Percentiles rank a stretch among this genome's conserved stretches.
These are phyloP conservation scores for Antedon mediterranea DNA, from an alignment of 53 echinoderm and acorn worm genomes.

Conservation along the genomic window DNA sequence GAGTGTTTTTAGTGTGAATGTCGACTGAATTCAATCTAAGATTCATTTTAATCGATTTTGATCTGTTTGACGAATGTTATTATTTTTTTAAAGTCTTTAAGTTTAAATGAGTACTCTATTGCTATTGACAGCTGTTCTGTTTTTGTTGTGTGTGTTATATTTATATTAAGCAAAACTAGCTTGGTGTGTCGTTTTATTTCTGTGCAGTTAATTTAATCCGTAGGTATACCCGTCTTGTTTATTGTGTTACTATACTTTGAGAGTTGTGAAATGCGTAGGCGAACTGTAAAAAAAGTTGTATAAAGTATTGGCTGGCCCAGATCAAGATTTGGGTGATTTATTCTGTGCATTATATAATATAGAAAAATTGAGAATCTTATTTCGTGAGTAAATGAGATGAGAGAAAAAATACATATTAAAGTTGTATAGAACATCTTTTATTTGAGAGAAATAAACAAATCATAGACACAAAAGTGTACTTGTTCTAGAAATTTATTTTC, in stretches of 20 bases:
- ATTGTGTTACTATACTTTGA: not conserved
- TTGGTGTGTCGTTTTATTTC: not conserved
- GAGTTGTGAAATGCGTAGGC: not conserved
- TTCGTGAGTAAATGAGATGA: not conserved
- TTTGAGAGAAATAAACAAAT: not conserved
- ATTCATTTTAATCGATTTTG: too few species aligned
- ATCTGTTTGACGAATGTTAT: too few species aligned
- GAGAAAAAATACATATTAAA: not conserved
- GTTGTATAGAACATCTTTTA: slow-evolving; percentile 1
- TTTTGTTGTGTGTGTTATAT: not conserved
- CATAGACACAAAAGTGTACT: not conserved
- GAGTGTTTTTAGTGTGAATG: too few species aligned
- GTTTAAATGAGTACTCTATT: too few species aligned
- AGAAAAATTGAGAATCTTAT: not conserved
- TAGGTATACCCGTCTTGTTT: not conserved
- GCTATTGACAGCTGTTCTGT: not conserved
- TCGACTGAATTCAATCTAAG: too few species aligned
- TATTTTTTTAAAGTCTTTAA: too few species aligned
- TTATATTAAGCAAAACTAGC: not conserved
- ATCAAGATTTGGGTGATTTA: not conserved
- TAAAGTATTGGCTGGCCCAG: not conserved
- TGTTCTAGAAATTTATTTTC: not conserved
- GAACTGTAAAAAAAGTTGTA: not conserved
- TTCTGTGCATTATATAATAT: not conserved
- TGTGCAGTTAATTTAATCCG: not conserved